Percentiles rank a stretch among this genome's conserved stretches.
phyloP scores from a whole-genome alignment of 2,888 invertebrate genomes.

The Chrysolina haemoptera region DNA sequence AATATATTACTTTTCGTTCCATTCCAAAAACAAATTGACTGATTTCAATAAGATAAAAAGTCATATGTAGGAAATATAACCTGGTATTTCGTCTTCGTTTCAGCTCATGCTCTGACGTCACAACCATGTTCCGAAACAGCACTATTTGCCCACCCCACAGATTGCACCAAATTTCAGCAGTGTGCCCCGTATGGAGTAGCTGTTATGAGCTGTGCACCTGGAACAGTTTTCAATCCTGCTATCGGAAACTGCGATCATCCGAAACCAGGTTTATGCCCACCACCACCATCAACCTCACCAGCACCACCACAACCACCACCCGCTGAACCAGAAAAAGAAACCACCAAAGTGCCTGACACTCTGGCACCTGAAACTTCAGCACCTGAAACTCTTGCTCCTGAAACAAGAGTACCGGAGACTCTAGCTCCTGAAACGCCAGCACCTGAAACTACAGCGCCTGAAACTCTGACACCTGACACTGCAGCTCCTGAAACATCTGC shows the following conservation, averaged over 20 bases:
- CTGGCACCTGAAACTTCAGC: no score
- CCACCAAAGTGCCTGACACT: no score
- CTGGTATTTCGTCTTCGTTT: background rate
- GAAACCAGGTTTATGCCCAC: constrained; percentile 8
- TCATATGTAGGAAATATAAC: no score
- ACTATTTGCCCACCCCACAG: constrained; percentile 40
- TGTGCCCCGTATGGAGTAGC: constrained; percentile 38
- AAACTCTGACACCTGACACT: no score
- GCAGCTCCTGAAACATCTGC: background rate
- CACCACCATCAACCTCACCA: background rate
- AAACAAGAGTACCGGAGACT: no score
- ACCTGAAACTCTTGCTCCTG: no score
- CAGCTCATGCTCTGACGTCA: background rate
- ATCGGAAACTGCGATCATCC: constrained; percentile 1
- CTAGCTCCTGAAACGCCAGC: no score
- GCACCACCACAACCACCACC: no score
- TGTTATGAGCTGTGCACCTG: constrained; percentile 41
- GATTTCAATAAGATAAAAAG: no score
- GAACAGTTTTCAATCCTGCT: constrained; percentile 43
- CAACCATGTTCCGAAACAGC: constrained; percentile 1
- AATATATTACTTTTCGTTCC: no score
- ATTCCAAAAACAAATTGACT: no score
- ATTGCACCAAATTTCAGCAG: constrained; percentile 38
- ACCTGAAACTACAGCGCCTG: no score
- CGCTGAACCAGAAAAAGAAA: background rate